Evolutionary conservation across 2,888 invertebrate species (phyloP).

Genomic region (Gastracanthus pulcherrimus): DNA sequence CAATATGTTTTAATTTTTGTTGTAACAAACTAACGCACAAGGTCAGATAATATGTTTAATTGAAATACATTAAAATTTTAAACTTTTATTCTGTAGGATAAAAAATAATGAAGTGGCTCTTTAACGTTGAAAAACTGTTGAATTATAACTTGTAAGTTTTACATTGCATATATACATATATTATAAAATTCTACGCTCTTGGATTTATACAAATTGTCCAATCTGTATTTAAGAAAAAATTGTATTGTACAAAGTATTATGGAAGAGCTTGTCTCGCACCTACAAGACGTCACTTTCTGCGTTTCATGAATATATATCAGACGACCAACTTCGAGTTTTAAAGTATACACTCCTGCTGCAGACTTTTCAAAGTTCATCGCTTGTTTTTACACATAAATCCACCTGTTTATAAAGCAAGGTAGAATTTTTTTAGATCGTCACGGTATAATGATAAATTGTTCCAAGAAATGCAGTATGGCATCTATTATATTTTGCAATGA

Average conservation of each 20-base stretch:
- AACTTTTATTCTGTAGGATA: too few species aligned
- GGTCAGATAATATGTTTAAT: too few species aligned
- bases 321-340: slow-evolving; percentile 42
- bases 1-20: too few species aligned
- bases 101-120: too few species aligned
- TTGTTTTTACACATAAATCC: slow-evolving; percentile 40
- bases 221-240: slow-evolving; percentile 30
- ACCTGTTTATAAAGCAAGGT: not conserved
- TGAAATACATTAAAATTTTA: too few species aligned
- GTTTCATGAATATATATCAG: slow-evolving; percentile 52
- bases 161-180: not conserved
- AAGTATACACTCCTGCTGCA: slow-evolving; percentile 16
- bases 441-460: too few species aligned
- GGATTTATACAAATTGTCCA: slow-evolving; percentile 31
- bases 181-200: not conserved
- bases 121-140: too few species aligned
- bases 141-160: not conserved
- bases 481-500: too few species aligned
- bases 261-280: slow-evolving; percentile 11
- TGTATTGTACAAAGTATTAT: slow-evolving; percentile 23
- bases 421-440: not conserved
- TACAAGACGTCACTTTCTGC: slow-evolving; percentile 23
- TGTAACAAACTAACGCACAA: too few species aligned
- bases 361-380: slow-evolving; percentile 44
- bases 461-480: too few species aligned